Percentiles rank a stretch among this genome's conserved stretches.
phyloP scores from a whole-genome alignment of 1,140 invertebrate genomes.

The Marisa cornuarietis region DNA sequence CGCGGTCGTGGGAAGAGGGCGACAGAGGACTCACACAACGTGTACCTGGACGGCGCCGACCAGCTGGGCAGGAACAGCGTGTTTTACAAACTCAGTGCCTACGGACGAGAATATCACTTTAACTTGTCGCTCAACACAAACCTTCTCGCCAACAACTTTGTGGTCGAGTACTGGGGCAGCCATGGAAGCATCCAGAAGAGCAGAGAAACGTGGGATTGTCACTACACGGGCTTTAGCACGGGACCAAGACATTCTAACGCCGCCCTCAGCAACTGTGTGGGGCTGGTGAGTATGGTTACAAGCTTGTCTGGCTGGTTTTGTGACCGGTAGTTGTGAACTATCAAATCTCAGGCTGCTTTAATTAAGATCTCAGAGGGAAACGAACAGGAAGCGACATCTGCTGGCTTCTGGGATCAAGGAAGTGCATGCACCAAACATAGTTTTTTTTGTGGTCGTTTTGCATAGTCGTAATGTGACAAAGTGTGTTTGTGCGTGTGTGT shows the following conservation, averaged over 20 bases:
- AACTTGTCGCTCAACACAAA: conserved; percentile 48
- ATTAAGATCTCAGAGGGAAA: too few relatives aligned
- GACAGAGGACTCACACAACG: background rate
- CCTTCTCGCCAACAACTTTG: conserved; percentile 43
- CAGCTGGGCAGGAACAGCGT: conserved; percentile 30
- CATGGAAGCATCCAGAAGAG: conserved; percentile 24
- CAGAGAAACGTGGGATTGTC: conserved; percentile 43
- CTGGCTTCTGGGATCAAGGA: too few relatives aligned
- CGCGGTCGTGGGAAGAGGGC: conserved; percentile 5
- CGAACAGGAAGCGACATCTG: too few relatives aligned
- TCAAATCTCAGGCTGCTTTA: too few relatives aligned
- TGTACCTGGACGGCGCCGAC: conserved; percentile 25
- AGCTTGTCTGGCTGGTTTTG: background rate
- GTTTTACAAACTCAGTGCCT: conserved; percentile 54
- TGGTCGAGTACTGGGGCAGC: conserved; percentile 42
- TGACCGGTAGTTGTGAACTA: too few relatives aligned
- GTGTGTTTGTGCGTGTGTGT: background rate
- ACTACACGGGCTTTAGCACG: conserved; percentile 44
- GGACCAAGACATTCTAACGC: conserved; percentile 37
- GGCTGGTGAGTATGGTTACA: conserved; percentile 50
- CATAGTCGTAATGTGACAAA: background rate
- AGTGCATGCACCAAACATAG: too few relatives aligned
- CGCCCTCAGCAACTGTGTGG: conserved; percentile 58
- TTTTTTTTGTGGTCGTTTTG: too few relatives aligned
- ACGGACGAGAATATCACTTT: conserved; percentile 53